Evolutionary conservation across 2,113 vertebrate species (phyloP), one percentile per base, ranked within the genome.

Genomic region (Shinisaurus crocodilurus): DNA sequence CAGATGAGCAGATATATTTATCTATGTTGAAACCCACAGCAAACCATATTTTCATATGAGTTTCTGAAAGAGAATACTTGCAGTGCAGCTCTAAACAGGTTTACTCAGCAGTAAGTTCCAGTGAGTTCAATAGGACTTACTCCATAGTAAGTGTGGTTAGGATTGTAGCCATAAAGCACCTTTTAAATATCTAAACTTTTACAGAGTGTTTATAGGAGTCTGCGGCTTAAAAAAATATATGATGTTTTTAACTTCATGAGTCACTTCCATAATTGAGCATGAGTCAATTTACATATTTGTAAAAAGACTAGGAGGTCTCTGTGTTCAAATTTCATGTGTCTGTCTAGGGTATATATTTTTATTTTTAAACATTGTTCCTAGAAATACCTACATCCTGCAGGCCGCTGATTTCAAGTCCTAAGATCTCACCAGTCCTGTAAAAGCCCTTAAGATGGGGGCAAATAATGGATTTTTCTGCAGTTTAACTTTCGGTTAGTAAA

Each of bases 211-310:
- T 94, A 95, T 92, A 92, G 0, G 1, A 82, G 89, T 2, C 88
- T 81, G 37, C 79, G 92, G 92, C 92, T 95, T 94, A 70, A 88
- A 70, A 40, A 60, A 80, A 82, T 85, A 82, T 85, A 85, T 94
- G 90, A 84, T 88, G 94, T 92, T 57, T 95, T 90, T 92, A 94
- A 93, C 88, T 92, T 93, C 32, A 83, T 96, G 96, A 96, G 94
- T 96, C 95, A 96, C 93, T 96, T 93, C 92, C 92, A 94, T 92
- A 91, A 94, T 86, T 82, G 91, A 94, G 94, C 81, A 7, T 92
- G 94, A 93, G 94, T 95, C 95, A 94, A 90, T 80, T 37, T n/a
- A 15, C 89, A 93, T 79, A 72, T 93, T 94, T 89, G 87, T 57
- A 92, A 91, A 88, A 91, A 91, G 86, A 91, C 94, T 94, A 69